Evolutionary conservation across 2,113 vertebrate species (phyloP), one percentile per base, ranked within the genome.

Genomic region (Epinephelus cyanopodus): DNA sequence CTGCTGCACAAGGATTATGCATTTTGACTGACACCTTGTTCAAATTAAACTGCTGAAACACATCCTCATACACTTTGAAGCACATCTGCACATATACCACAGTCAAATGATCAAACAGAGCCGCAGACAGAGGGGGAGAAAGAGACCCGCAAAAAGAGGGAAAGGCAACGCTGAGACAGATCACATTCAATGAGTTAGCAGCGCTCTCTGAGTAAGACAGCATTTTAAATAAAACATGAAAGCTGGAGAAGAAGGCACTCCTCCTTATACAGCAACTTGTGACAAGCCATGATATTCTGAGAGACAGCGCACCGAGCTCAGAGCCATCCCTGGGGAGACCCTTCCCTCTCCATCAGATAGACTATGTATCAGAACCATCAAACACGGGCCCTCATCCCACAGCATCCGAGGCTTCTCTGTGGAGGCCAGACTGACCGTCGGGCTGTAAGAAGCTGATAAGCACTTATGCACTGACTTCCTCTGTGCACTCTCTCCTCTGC

Each of bases 181-280:
- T 92, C 81, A 79, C 91, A 89, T 87, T 90, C 82, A 85, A 42
- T 87, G 89, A 93, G 82, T 90, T 90, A 77, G 90, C 87, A 83
- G 90, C 89, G 69, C 87, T 92, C 89, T 86, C 82, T 27, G 71
- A 84, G 65, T 77, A 81, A 83, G 92, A 91, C 88, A 81, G 92
- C 71, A 23, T 86, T 82, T 92, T 94, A 89, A 92, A 95, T 94
- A 93, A 94, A 93, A 94, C 90, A 94, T 94, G 87, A 93, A 93
- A 83, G 89, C 86, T 73, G 71, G 79, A 89, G 88, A 89, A 83
- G 84, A 69, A 89, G 89, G 86, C 74, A 37, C 74, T 88, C 67
- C 75, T 89, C 78, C 76, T 75, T 71, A 79, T 84, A 75, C 87
- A 84, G 82, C 63, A 86, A 82, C 70, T 90, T 90, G 85, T 87